A percentile compares a stretch with the other conserved stretches of the same genome.
phyloP scores from a whole-genome alignment of 2,888 invertebrate genomes.

The Rotaria magnacalcarata region DNA sequence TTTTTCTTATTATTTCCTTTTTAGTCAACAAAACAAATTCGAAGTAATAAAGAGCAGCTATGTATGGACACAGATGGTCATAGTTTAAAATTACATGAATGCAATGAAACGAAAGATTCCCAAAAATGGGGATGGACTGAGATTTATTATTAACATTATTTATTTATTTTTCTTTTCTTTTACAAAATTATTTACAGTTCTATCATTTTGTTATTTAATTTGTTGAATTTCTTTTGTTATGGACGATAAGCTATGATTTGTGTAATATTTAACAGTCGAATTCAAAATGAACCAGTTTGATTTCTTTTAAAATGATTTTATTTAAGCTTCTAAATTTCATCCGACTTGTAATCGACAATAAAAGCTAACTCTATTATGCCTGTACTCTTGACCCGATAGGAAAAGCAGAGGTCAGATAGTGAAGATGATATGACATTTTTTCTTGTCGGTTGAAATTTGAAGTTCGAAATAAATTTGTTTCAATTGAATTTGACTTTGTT shows the following conservation, averaged over 20 bases:
- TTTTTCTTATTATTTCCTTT: neutral
- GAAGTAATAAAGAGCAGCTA: constrained; percentile 50
- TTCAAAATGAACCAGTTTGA: no score
- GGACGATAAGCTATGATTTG: neutral
- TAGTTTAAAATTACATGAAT: constrained; percentile 73
- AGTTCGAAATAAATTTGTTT: no score
- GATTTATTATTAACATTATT: constrained; percentile 57
- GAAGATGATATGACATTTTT: no score
- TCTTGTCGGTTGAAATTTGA: no score
- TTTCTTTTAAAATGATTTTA: no score
- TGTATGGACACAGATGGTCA: constrained; percentile 55
- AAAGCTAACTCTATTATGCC: no score
- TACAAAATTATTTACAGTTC: neutral
- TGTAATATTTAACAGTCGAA: no score
- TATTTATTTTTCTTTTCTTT: neutral
- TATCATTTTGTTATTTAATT: neutral
- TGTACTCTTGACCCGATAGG: no score
- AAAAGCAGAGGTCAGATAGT: no score
- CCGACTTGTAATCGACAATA: no score
- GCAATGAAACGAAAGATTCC: constrained; percentile 77
- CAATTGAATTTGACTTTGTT: no score
- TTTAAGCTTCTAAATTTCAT: no score
- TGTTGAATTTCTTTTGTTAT: neutral
- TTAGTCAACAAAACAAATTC: constrained; percentile 49
- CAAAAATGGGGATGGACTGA: constrained; percentile 81